These are phyloP conservation scores for Blomia tropicalis DNA, from an alignment of 2,888 invertebrate genomes.

Conservation along the genomic window DNA sequence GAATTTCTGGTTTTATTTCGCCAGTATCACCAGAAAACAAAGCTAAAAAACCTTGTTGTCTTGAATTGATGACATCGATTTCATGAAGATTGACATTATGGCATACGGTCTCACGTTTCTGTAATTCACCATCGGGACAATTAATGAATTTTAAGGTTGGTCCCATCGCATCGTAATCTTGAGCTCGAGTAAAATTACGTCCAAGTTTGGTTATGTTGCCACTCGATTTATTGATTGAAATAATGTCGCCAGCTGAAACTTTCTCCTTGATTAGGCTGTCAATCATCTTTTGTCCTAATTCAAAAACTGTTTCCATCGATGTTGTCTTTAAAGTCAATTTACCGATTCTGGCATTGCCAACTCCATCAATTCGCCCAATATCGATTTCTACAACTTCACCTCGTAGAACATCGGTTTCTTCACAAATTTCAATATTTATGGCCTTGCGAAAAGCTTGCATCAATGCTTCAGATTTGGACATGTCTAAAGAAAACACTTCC, in stretches of 20 bases:
- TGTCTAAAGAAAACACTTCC: conserved; percentile 93
- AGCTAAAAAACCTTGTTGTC: conserved; percentile 92
- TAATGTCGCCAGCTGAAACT: conserved; percentile 81
- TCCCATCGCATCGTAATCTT: conserved; percentile 95
- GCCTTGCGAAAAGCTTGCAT: conserved; percentile 85
- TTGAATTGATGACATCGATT: conserved; percentile 94
- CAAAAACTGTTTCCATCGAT: conserved; percentile 99
- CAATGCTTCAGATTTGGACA: conserved; percentile 96
- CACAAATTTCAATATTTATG: conserved; percentile 88
- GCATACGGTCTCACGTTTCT: conserved; percentile 70
- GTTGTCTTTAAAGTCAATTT: conserved; percentile 93
- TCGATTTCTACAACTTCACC: conserved; percentile 97
- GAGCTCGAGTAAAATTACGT: conserved; percentile 80
- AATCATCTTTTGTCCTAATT: conserved; percentile 94
- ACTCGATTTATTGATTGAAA: conserved; percentile 95
- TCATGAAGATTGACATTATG: conserved; percentile 90
- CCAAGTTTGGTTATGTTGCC: conserved; percentile 80
- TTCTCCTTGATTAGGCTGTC: conserved; percentile 23
- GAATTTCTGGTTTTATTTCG: conserved; percentile 89
- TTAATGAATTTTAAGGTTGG: conserved; percentile 66
- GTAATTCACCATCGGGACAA: conserved; percentile 94
- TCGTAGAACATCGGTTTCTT: conserved; percentile 95
- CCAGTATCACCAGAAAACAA: conserved; percentile 98
- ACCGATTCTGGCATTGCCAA: conserved; percentile 60
- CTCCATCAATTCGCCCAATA: conserved; percentile 76